Conservation (phyloP, 2,113 vertebrate species). For the Pionites leucogaster region DNA sequence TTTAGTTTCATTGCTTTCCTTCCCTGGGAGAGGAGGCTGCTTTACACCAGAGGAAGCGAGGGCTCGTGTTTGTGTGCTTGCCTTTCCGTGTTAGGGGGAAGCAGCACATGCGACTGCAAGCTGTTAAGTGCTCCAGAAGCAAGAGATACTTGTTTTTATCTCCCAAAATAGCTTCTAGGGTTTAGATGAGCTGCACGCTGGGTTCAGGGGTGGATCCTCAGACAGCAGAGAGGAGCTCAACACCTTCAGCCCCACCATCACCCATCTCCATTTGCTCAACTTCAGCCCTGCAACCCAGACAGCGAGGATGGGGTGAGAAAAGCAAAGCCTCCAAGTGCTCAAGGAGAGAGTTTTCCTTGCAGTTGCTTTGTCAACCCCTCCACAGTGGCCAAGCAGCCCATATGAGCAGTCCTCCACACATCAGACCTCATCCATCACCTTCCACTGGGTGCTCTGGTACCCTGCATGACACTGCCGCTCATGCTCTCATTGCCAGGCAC, state of each 20-base stretch:
- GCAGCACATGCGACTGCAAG: neutral
- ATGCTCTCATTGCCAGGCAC: neutral
- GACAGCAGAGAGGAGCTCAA: neutral
- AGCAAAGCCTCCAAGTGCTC: rapidly evolving
- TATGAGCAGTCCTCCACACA: rapidly evolving
- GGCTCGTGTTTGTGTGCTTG: neutral
- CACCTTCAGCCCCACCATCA: neutral
- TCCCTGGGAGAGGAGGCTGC: neutral
- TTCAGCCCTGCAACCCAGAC: neutral
- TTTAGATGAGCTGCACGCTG: neutral
- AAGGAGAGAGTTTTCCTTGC: neutral
- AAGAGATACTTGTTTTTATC: neutral
- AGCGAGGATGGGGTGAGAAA: rapidly evolving
- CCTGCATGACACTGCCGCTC: neutral
- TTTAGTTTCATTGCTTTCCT: neutral
- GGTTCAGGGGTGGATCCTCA: neutral
- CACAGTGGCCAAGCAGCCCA: rapidly evolving
- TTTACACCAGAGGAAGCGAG: neutral
- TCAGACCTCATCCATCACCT: rapidly evolving
- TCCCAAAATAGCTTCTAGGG: neutral
- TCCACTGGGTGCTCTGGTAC: rapidly evolving
- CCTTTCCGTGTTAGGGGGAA: neutral
- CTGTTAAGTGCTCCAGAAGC: neutral
- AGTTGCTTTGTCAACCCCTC: neutral
- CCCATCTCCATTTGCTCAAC: rapidly evolving